Percentiles rank a stretch among this genome's conserved stretches.
Conservation (phyloP, 2,113 vertebrate species). For the Rana temporaria region DNA sequence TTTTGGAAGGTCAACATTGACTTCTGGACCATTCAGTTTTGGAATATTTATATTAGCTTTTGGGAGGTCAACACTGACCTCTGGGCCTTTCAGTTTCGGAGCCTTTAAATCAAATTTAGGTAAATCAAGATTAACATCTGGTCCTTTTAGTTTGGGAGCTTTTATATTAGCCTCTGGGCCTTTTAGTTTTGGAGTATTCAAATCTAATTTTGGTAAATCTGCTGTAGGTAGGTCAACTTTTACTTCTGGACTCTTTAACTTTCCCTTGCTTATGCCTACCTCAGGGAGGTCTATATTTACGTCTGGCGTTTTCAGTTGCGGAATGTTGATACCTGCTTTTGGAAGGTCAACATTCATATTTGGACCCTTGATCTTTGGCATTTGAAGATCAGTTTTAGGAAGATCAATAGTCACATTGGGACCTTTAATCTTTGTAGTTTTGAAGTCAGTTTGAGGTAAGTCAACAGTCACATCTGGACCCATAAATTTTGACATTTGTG, state of each 20-base stretch:
- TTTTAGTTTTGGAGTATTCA: conserved; percentile 31
- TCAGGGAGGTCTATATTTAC: conserved; percentile 14
- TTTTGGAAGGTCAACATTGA: conserved; percentile 30
- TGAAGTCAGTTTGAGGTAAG: conserved; percentile 34
- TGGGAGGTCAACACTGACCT: conserved; percentile 13
- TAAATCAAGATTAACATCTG: conserved; percentile 1
- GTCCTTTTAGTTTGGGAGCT: conserved; percentile 16
- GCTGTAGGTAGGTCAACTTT: conserved; percentile 19
- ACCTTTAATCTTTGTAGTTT: conserved; percentile 19
- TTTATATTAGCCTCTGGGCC: conserved; percentile 30
- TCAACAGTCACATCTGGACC: conserved; percentile 24
- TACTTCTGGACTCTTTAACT: conserved; percentile 19
- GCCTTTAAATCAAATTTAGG: conserved; percentile 21
- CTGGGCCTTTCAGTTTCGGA: conserved; percentile 37
- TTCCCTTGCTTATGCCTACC: background rate
- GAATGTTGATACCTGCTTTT: conserved; percentile 9
- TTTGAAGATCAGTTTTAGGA: background rate
- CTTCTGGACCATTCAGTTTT: conserved; percentile 30
- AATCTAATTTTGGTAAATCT: background rate
- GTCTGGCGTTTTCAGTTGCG: conserved; percentile 28
- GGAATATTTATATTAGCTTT: background rate
- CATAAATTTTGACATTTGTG: background rate
- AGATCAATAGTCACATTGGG: conserved; percentile 14
- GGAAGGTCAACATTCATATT: conserved; percentile 20
- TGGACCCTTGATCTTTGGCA: conserved; percentile 4